phyloP scores from a whole-genome alignment of 1,140 invertebrate genomes.

The Nomia melanderi region DNA sequence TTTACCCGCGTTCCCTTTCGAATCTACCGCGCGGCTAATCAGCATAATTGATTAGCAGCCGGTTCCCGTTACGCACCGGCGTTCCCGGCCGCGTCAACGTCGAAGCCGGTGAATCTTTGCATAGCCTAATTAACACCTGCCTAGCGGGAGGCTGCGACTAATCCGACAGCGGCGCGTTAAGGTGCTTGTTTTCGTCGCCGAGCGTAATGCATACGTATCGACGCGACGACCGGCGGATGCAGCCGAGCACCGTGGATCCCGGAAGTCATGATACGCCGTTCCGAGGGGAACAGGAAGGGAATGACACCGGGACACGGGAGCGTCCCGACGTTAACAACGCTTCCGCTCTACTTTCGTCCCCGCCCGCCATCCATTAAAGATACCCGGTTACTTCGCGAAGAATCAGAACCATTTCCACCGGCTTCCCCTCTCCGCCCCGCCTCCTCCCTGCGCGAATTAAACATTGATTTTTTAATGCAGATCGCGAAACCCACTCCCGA shows the following conservation, averaged over 20 bases:
- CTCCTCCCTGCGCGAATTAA: neutral
- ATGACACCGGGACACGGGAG: conserved; percentile 14
- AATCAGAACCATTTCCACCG: neutral
- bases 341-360: conserved; percentile 26
- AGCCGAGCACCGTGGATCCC: conserved; percentile 22
- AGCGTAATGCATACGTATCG: conserved; percentile 38
- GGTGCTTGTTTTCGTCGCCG: conserved; percentile 29
- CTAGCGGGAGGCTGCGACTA: conserved; percentile 30
- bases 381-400: conserved; percentile 1
- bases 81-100: neutral
- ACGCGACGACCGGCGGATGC: conserved; percentile 18
- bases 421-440: no score
- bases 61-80: neutral
- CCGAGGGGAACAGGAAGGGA: conserved; percentile 28
- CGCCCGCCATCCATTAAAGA: neutral
- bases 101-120: conserved; percentile 37
- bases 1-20: neutral
- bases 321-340: neutral
- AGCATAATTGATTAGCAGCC: conserved; percentile 58
- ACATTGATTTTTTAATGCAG: neutral
- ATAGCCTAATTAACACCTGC: conserved; percentile 58
- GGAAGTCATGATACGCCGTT: conserved; percentile 13
- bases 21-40: conserved; percentile 31
- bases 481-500: no score
- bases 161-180: conserved; percentile 42